phyloP scores from a whole-genome alignment of 2,888 invertebrate genomes.

The Ormyrus nitidulus region DNA sequence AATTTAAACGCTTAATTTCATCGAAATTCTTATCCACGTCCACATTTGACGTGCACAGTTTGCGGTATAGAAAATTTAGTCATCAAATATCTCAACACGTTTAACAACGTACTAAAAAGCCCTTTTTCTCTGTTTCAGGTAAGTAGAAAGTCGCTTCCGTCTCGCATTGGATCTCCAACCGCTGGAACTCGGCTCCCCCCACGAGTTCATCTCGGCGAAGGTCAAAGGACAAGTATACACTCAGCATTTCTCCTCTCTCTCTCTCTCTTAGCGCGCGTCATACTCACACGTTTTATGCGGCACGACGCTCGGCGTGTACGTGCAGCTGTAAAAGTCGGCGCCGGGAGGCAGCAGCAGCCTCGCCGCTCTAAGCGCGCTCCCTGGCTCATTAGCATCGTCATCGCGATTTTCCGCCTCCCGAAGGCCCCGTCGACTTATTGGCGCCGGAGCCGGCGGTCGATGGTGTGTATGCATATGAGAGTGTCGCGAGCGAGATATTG shows the following conservation, averaged over 20 bases:
- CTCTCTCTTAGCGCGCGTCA: neutral
- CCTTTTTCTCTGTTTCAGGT: conserved; percentile 59
- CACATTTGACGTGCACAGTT: too few relatives aligned
- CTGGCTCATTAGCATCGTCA: conserved; percentile 52
- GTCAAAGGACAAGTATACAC: conserved; percentile 44
- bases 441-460: too few relatives aligned
- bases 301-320: neutral
- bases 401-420: conserved; percentile 39
- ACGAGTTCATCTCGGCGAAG: neutral
- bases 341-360: conserved; percentile 1
- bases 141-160: conserved; percentile 45
- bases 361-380: neutral
- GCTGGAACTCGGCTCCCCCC: neutral
- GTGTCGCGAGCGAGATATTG: too few relatives aligned
- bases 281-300: too few relatives aligned
- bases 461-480: too few relatives aligned
- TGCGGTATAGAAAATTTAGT: too few relatives aligned
- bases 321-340: neutral
- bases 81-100: too few relatives aligned
- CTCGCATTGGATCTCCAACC: neutral
- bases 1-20: too few relatives aligned
- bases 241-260: conserved; percentile 7
- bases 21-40: too few relatives aligned
- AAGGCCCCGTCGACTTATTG: neutral
- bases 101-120: neutral